Conservation (phyloP, 2,113 vertebrate genomes). For the Ciconia boyciana region DNA sequence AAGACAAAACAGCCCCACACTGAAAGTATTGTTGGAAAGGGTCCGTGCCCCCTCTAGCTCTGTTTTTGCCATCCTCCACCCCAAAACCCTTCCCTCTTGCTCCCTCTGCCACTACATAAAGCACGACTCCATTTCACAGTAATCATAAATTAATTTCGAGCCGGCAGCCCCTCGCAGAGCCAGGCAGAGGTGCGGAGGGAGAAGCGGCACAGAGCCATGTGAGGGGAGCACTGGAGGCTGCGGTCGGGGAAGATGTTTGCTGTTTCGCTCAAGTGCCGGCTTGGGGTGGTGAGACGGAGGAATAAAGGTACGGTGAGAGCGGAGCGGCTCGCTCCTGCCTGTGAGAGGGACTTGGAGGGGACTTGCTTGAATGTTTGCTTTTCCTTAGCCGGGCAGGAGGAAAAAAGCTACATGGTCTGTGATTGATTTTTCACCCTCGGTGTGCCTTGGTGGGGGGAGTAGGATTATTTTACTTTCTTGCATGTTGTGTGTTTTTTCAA, state of each 20-base stretch:
- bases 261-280: conserved; percentile 88
- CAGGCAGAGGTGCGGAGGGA: conserved; percentile 60
- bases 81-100: background rate
- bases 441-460: background rate
- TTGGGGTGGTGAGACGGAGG: conserved; percentile 86
- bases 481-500: background rate
- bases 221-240: conserved; percentile 62
- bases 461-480: background rate
- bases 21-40: background rate
- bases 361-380: background rate
- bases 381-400: background rate
- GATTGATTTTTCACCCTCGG: background rate
- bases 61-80: background rate
- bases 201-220: conserved; percentile 72
- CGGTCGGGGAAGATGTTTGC: conserved; percentile 81
- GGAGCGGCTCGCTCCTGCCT: background rate
- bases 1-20: background rate
- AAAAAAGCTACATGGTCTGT: background rate
- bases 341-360: background rate
- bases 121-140: conserved; percentile 10
- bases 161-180: conserved; percentile 53
- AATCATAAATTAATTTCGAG: conserved; percentile 26
- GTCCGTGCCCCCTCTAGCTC: background rate
- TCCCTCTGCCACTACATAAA: conserved; percentile 30
- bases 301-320: conserved; percentile 78